Conservation (phyloP, 2,113 vertebrate species). For the Triplophysa siluroides region DNA sequence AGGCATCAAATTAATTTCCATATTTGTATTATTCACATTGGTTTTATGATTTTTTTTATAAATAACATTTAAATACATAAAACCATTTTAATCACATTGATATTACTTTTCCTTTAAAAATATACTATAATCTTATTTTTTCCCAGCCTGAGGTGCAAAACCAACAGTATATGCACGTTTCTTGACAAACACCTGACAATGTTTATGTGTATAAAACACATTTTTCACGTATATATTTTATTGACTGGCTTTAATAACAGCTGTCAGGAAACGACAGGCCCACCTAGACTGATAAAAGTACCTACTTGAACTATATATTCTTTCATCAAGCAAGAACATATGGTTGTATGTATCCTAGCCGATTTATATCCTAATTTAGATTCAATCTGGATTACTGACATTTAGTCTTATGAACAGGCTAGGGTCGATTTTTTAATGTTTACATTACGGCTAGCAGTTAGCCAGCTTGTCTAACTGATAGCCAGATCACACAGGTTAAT, state of each 20-base stretch:
- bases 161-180: not conserved
- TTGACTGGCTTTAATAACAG: not conserved
- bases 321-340: too few relatives aligned
- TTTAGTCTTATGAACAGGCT: not conserved
- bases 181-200: not conserved
- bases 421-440: constrained; percentile 19
- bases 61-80: too few relatives aligned
- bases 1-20: too few relatives aligned
- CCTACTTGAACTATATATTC: too few relatives aligned
- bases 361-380: not conserved
- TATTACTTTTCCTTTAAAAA: not conserved
- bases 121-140: not conserved
- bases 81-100: too few relatives aligned
- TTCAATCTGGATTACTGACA: not conserved
- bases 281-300: not conserved
- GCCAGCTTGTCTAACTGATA: not conserved
- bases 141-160: not conserved
- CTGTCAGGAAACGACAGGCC: constrained; percentile 10
- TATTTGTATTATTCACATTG: too few relatives aligned
- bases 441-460: constrained; percentile 37
- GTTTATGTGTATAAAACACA: not conserved
- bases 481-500: not conserved
- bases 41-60: too few relatives aligned
- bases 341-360: not conserved
- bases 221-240: not conserved